Evolutionary conservation across 2,113 vertebrate genomes (phyloP).

Genomic region (Carassius auratus): DNA sequence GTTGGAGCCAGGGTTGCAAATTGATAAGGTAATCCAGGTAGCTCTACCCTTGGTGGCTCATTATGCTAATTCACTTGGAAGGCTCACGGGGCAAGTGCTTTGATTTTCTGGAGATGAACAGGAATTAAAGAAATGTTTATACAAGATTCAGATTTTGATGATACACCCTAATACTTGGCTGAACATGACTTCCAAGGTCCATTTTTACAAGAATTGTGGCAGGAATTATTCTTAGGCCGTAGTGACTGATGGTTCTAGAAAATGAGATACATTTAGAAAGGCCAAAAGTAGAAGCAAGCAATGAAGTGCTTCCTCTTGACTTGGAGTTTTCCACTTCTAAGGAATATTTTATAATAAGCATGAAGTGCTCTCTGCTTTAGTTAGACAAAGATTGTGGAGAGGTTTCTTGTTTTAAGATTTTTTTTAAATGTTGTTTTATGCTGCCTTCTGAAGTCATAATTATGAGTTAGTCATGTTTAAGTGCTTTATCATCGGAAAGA

Average conservation of each 20-base stretch:
- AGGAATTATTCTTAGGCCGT: neutral
- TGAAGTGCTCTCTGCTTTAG: neutral
- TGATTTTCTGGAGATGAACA: slow-evolving; percentile 66
- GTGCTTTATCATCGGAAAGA: no score
- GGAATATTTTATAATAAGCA: neutral
- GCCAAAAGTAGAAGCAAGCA: neutral
- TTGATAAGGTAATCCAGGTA: slow-evolving; percentile 68
- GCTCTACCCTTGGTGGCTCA: slow-evolving; percentile 61
- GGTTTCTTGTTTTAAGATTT: neutral
- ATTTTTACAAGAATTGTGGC: neutral
- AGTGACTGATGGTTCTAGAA: slow-evolving; percentile 3
- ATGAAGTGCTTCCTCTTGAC: neutral
- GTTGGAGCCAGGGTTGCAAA: slow-evolving; percentile 61
- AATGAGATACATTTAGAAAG: neutral
- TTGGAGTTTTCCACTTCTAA: neutral
- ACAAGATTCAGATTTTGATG: slow-evolving; percentile 58
- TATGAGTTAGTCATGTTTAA: neutral
- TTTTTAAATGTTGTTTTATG: neutral
- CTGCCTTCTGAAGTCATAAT: neutral
- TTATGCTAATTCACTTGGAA: slow-evolving; percentile 64
- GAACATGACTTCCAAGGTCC: neutral
- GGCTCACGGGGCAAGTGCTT: slow-evolving; percentile 65
- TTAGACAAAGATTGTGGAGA: neutral
- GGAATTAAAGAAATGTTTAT: slow-evolving; percentile 67
- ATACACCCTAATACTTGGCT: slow-evolving; percentile 36